Percentiles rank a stretch among this genome's conserved stretches.
phyloP scores from a whole-genome alignment of 2,888 invertebrate genomes.

The Helicoverpa assulta region DNA sequence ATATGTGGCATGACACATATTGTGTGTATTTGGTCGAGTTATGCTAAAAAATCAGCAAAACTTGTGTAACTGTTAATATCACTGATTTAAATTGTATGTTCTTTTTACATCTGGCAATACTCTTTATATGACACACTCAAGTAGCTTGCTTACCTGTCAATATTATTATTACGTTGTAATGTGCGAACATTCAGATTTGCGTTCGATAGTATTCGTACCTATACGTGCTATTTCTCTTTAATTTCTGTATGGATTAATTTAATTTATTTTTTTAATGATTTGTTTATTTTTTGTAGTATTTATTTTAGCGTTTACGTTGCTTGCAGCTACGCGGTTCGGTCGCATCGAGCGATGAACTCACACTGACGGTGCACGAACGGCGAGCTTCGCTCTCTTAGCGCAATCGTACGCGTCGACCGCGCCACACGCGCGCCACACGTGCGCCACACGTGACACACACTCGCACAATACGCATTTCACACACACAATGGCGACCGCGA shows the following conservation, averaged over 20 bases:
- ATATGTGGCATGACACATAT: no score
- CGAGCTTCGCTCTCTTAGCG: conserved; percentile 21
- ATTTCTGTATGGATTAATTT: conserved; percentile 16
- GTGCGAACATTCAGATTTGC: not conserved
- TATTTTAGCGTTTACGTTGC: conserved; percentile 56
- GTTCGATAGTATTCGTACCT: not conserved
- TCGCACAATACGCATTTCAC: conserved; percentile 1
- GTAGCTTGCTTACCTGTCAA: no score
- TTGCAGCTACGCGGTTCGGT: conserved; percentile 58
- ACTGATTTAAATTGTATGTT: no score
- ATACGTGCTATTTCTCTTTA: not conserved
- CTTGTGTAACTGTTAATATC: no score
- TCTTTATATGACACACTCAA: no score
- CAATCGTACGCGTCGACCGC: conserved; percentile 18
- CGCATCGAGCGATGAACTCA: conserved; percentile 61
- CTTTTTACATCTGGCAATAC: no score
- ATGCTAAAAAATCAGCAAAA: no score
- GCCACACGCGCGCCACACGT: conserved; percentile 11
- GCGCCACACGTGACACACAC: not conserved
- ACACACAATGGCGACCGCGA: not conserved
- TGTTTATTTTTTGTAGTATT: conserved; percentile 43
- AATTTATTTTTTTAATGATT: conserved; percentile 15
- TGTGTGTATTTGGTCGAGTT: no score
- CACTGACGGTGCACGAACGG: conserved; percentile 57
- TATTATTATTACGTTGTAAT: no score